Conservation (phyloP, 1,140 invertebrate species). For the Drosophila ironensis region DNA sequence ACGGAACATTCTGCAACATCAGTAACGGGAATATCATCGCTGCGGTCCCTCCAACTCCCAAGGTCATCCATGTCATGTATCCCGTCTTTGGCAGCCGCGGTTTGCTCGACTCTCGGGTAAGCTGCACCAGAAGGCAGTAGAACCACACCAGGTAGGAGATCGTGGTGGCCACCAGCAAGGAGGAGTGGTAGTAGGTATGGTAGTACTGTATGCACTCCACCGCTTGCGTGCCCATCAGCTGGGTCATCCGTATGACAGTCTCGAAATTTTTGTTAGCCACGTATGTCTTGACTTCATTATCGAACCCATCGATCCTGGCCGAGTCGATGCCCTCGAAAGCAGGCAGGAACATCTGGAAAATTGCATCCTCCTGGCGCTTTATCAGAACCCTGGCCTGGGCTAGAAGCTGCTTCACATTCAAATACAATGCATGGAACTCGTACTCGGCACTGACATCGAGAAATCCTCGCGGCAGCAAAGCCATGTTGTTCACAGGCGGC, state of each 20-base stretch:
- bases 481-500: slow-evolving; percentile 27
- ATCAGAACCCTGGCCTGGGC: slow-evolving; percentile 9
- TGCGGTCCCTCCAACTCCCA: slow-evolving; percentile 7
- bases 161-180: slow-evolving; percentile 84
- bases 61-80: background rate
- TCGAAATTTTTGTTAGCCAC: background rate
- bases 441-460: slow-evolving; percentile 2
- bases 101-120: background rate
- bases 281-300: background rate
- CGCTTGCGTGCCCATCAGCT: slow-evolving; percentile 43
- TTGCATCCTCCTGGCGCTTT: slow-evolving; percentile 29
- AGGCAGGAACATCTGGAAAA: slow-evolving; percentile 36
- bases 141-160: slow-evolving; percentile 88
- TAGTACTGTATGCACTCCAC: slow-evolving; percentile 87
- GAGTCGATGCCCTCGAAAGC: slow-evolving; percentile 22
- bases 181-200: slow-evolving; percentile 88
- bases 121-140: slow-evolving; percentile 42
- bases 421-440: slow-evolving; percentile 84
- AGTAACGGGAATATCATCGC: slow-evolving; percentile 4
- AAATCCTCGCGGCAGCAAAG: slow-evolving; percentile 5
- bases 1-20: slow-evolving; percentile 46
- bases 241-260: slow-evolving; percentile 12
- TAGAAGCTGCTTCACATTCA: slow-evolving; percentile 10
- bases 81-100: background rate
- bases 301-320: slow-evolving; percentile 5